A percentile compares a stretch with the other conserved stretches of the same genome.
Conservation (phyloP, 2,888 invertebrate genomes). For the Matsumyia berberina region DNA sequence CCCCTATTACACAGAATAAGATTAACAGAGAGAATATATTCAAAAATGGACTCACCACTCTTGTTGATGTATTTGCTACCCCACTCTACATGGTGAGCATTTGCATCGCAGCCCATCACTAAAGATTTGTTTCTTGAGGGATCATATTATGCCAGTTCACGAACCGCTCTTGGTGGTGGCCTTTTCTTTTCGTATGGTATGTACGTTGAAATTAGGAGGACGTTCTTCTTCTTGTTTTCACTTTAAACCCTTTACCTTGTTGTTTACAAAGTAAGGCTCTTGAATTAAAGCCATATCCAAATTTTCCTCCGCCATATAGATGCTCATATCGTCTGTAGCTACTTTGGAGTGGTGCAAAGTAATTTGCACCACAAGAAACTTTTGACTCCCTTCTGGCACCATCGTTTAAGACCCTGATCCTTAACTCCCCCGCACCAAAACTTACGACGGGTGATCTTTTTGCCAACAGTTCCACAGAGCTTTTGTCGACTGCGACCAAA, state of each 20-base stretch:
- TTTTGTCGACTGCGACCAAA: not conserved
- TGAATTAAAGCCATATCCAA: no score
- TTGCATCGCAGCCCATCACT: slow-evolving; percentile 7
- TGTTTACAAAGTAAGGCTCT: no score
- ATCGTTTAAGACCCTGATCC: not conserved
- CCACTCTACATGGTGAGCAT: slow-evolving; percentile 2
- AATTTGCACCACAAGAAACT: not conserved
- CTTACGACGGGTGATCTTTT: not conserved
- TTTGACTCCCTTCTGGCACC: not conserved
- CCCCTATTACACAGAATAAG: not conserved
- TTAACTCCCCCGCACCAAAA: not conserved
- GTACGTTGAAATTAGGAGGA: not conserved
- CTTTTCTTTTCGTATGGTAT: not conserved
- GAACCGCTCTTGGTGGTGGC: not conserved
- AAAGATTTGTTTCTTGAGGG: not conserved
- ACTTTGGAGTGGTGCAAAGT: no score
- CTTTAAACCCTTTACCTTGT: no score
- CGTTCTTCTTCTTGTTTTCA: not conserved
- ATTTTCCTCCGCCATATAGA: no score
- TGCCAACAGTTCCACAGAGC: not conserved
- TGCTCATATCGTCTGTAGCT: no score
- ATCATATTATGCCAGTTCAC: not conserved
- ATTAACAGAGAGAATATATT: not conserved
- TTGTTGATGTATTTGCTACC: not conserved
- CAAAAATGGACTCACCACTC: not conserved